Conservation (phyloP, 2,797 vertebrate species). For the Choloepus didactylus region DNA sequence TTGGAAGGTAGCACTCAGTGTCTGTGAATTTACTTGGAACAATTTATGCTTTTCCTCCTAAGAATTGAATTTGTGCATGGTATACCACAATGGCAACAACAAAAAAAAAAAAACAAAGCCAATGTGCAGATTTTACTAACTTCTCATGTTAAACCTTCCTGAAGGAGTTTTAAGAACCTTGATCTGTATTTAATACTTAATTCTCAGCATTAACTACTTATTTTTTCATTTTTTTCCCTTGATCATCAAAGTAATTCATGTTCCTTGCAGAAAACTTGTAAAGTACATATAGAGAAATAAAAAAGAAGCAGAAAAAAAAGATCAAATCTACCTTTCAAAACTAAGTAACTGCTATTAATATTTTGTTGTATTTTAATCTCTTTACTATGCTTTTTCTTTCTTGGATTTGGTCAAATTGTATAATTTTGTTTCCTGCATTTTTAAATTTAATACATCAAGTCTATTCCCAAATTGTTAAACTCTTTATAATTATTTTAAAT, state of each 20-base stretch:
- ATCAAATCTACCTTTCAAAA: not conserved
- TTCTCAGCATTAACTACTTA: conserved; percentile 41
- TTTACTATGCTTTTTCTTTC: not conserved
- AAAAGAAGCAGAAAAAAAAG: not conserved
- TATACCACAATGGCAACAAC: not conserved
- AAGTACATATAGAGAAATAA: not conserved
- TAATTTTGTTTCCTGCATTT: conserved; percentile 34
- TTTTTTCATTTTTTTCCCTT: conserved; percentile 14
- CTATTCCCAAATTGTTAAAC: not conserved
- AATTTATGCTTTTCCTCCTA: conserved; percentile 3
- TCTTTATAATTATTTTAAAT: conserved; percentile 32
- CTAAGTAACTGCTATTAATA: not conserved
- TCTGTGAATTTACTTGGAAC: conserved; percentile 52
- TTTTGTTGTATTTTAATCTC: conserved; percentile 42
- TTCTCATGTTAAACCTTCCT: not conserved
- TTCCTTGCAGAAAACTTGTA: not conserved
- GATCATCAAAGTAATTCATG: not conserved
- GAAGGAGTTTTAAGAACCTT: conserved; percentile 41
- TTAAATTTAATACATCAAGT: not conserved
- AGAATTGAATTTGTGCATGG: not conserved
- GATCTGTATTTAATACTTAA: not conserved
- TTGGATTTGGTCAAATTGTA: not conserved
- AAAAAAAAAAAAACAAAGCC: not conserved
- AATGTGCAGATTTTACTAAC: conserved; percentile 39
- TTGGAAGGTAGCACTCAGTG: conserved; percentile 81